Evolutionary conservation across 2,113 vertebrate species (phyloP).

Genomic region (Hemibagrus wyckioides): DNA sequence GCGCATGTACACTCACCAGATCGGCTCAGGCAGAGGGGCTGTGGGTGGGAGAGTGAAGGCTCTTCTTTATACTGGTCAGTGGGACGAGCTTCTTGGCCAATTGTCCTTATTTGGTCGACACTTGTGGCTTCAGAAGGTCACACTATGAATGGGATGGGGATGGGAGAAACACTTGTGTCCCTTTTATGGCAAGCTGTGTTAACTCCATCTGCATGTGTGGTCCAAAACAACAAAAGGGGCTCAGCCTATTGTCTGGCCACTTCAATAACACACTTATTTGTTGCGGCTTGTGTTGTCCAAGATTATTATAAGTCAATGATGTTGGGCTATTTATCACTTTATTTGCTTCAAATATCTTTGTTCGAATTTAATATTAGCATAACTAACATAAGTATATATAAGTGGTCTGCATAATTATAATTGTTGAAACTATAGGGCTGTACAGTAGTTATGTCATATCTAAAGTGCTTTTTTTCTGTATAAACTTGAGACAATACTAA

Average conservation of each 20-base stretch:
- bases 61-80: background rate
- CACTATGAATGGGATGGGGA: background rate
- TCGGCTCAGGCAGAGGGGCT: background rate
- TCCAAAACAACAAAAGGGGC: constrained; percentile 12
- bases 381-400: background rate
- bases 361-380: background rate
- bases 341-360: background rate
- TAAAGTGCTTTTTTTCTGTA: background rate
- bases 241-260: background rate
- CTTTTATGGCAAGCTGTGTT: background rate
- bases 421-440: background rate
- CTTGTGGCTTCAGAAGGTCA: background rate
- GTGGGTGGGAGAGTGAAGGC: background rate
- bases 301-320: background rate
- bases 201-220: background rate
- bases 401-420: background rate
- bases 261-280: background rate
- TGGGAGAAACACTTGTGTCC: background rate
- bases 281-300: background rate
- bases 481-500: too few relatives aligned
- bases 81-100: background rate
- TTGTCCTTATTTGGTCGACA: constrained; percentile 1
- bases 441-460: background rate
- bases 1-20: background rate
- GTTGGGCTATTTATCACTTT: background rate